Conservation (phyloP, 35 echinoderm and acorn worm genomes). For the Patiria miniata region DNA sequence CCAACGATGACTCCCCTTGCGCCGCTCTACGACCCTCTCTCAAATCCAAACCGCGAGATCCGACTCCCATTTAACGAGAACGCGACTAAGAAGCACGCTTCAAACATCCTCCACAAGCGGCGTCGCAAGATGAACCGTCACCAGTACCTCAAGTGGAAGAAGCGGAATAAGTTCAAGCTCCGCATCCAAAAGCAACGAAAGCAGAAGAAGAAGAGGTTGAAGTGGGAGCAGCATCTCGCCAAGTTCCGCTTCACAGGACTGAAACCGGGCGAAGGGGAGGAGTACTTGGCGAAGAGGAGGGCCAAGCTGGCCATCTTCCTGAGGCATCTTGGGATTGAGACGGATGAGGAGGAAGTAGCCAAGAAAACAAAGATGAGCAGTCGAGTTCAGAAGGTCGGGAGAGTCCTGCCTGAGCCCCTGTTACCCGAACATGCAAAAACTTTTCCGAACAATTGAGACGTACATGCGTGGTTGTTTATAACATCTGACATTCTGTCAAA, state of each 20-base stretch:
- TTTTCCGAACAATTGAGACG: background rate
- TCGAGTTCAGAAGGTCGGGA: background rate
- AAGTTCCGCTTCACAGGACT: constrained; percentile 42
- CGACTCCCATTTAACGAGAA: background rate
- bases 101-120: constrained; percentile 47
- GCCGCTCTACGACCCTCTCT: background rate
- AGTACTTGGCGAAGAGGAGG: constrained; percentile 40
- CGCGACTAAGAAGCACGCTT: constrained; percentile 23
- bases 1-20: background rate
- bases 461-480: no score
- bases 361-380: background rate
- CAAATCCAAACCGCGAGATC: background rate
- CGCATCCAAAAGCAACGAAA: constrained; percentile 42
- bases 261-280: constrained; percentile 29
- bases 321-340: constrained; percentile 19
- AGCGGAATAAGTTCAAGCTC: constrained; percentile 60
- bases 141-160: constrained; percentile 59
- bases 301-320: constrained; percentile 36
- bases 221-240: constrained; percentile 46
- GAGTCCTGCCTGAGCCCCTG: constrained; percentile 29
- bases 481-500: no score
- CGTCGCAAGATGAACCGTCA: constrained; percentile 57
- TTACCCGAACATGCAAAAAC: constrained; percentile 1
- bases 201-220: constrained; percentile 34
- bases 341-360: background rate